phyloP scores from a whole-genome alignment of 2,113 vertebrate genomes.

The Thryonomys swinderianus region DNA sequence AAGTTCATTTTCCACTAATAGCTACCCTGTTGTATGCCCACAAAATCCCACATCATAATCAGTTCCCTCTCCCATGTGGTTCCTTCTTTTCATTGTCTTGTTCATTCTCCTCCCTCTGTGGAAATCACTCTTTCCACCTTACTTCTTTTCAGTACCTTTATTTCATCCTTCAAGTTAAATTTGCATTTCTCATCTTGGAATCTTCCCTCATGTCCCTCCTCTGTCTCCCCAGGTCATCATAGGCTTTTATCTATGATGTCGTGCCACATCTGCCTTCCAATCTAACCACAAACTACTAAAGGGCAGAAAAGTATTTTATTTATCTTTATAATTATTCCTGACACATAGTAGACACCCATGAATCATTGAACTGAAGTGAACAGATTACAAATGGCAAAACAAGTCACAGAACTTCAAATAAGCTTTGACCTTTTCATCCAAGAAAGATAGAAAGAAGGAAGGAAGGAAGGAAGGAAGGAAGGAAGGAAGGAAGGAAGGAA shows the following conservation, averaged over 20 bases:
- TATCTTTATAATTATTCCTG: constrained; percentile 12
- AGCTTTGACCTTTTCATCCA: constrained; percentile 35
- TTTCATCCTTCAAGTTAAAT: constrained; percentile 14
- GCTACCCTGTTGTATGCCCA: not conserved
- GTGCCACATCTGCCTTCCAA: constrained; percentile 30
- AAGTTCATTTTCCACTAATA: not conserved
- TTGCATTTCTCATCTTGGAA: constrained; percentile 33
- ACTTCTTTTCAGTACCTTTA: constrained; percentile 35
- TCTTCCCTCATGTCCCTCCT: not conserved
- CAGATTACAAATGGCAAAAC: not conserved
- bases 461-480: too few relatives aligned
- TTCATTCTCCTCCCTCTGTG: not conserved
- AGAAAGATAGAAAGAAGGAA: too few relatives aligned
- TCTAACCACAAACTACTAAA: constrained; percentile 5
- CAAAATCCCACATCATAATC: not conserved
- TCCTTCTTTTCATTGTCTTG: not conserved
- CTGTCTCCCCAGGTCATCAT: not conserved
- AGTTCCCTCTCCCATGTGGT: not conserved
- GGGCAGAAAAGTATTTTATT: constrained; percentile 23
- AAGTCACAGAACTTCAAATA: not conserved
- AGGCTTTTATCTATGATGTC: not conserved
- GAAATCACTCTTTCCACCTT: not conserved
- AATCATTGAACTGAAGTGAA: constrained; percentile 2
- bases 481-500: too few relatives aligned
- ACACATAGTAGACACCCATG: not conserved